Percentiles rank a stretch among this genome's conserved stretches.
Conservation (phyloP, 2,797 vertebrate species). For the Rhinoraja longicauda region DNA sequence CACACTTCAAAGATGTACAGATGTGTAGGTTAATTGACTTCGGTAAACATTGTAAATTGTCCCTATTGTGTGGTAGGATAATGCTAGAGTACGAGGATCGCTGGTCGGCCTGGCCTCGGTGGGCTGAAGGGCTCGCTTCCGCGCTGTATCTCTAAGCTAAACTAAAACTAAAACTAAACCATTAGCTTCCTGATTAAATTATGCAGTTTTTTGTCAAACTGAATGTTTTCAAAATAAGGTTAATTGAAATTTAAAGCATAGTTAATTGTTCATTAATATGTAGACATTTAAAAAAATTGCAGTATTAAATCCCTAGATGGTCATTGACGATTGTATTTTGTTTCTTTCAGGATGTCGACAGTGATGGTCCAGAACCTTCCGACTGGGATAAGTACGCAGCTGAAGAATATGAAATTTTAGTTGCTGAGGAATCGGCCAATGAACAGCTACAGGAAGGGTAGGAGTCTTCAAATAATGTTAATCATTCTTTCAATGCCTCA, state of each 20-base stretch:
- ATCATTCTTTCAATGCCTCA: neutral
- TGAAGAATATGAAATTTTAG: conserved; percentile 94
- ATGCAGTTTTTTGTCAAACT: neutral
- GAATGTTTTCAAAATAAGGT: neutral
- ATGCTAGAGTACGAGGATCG: no score
- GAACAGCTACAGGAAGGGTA: conserved; percentile 91
- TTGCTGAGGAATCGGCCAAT: conserved; percentile 90
- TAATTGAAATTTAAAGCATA: neutral
- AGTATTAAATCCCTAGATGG: neutral
- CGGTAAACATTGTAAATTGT: no score
- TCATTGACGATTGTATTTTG: neutral
- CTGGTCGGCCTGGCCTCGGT: no score
- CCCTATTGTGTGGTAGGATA: no score
- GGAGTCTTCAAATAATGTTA: conserved; percentile 40
- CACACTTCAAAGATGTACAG: no score
- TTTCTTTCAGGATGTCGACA: conserved; percentile 74
- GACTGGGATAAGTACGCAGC: conserved; percentile 97
- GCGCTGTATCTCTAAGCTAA: no score
- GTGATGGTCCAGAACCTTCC: conserved; percentile 87
- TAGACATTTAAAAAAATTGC: neutral
- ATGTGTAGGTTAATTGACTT: no score
- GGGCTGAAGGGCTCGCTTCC: no score
- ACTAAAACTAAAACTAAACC: neutral
- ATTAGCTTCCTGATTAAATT: neutral
- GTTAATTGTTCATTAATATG: neutral